A percentile compares a stretch with the other conserved stretches of the same genome.
phyloP scores from a whole-genome alignment of 1,140 invertebrate genomes.

The Argopecten irradians region DNA sequence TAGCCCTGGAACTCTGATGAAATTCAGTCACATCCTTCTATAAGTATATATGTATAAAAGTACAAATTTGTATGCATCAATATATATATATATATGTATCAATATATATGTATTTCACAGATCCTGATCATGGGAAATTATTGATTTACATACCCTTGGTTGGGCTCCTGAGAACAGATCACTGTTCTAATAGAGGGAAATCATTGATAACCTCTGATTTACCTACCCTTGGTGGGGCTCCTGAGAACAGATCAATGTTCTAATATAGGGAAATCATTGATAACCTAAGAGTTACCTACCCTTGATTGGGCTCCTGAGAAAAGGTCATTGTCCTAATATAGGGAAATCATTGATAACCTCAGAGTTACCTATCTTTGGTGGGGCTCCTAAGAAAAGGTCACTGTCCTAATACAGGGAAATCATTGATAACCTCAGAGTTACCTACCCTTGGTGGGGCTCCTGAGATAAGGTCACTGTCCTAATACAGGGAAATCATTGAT shows the following conservation, averaged over 20 bases:
- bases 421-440: conserved; percentile 60
- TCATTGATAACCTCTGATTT: too few species aligned
- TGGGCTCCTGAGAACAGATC: too few species aligned
- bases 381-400: conserved; percentile 46
- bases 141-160: not conserved
- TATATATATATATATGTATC: too few species aligned
- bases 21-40: not conserved
- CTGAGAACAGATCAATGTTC: conserved; percentile 51
- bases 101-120: not conserved
- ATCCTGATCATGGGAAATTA: not conserved
- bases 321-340: conserved; percentile 61
- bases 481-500: conserved; percentile 58
- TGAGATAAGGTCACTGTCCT: conserved; percentile 54
- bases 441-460: too few species aligned
- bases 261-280: conserved; percentile 59
- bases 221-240: not conserved
- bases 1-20: not conserved
- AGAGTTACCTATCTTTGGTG: too few species aligned
- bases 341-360: conserved; percentile 58
- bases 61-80: too few species aligned
- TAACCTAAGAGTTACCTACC: too few species aligned
- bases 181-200: too few species aligned
- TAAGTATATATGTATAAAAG: too few species aligned
- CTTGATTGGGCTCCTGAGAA: too few species aligned
- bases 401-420: conserved; percentile 61